Evolutionary conservation across 2,113 vertebrate genomes (phyloP).

Genomic region (Embiotoca jacksoni): DNA sequence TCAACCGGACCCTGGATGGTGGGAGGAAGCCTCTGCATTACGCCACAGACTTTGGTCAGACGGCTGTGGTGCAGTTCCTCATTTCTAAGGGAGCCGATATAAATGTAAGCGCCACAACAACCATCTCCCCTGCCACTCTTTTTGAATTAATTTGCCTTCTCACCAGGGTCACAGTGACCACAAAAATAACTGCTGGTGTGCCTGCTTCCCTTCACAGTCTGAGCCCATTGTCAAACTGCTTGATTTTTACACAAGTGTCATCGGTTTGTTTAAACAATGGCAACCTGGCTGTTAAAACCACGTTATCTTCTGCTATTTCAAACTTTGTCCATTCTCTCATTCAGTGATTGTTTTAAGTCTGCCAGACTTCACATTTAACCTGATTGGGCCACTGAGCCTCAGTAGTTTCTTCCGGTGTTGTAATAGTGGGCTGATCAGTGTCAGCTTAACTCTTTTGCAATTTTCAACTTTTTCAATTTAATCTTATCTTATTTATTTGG

Average conservation of each 20-base stretch:
- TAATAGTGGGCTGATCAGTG: no score
- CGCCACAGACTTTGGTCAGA: conserved; percentile 93
- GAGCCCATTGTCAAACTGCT: background rate
- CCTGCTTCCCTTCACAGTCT: background rate
- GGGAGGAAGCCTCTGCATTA: conserved; percentile 95
- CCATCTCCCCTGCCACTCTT: background rate
- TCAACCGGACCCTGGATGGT: conserved; percentile 91
- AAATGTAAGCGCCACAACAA: conserved; percentile 86
- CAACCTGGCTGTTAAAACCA: background rate
- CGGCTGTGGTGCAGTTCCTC: conserved; percentile 91
- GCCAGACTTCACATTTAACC: background rate
- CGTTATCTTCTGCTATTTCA: conserved; percentile 7
- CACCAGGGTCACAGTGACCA: background rate
- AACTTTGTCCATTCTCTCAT: conserved; percentile 13
- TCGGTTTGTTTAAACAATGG: conserved; percentile 22
- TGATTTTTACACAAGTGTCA: background rate
- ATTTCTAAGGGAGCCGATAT: conserved; percentile 95
- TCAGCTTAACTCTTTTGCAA: no score
- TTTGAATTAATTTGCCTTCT: conserved; percentile 49
- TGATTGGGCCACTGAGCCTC: no score
- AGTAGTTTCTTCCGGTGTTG: no score
- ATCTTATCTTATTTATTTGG: no score
- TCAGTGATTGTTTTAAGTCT: background rate
- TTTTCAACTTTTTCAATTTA: no score
- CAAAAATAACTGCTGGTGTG: conserved; percentile 1